Evolutionary conservation across 2,797 vertebrate species (phyloP).

Genomic region (Botia almorhae): DNA sequence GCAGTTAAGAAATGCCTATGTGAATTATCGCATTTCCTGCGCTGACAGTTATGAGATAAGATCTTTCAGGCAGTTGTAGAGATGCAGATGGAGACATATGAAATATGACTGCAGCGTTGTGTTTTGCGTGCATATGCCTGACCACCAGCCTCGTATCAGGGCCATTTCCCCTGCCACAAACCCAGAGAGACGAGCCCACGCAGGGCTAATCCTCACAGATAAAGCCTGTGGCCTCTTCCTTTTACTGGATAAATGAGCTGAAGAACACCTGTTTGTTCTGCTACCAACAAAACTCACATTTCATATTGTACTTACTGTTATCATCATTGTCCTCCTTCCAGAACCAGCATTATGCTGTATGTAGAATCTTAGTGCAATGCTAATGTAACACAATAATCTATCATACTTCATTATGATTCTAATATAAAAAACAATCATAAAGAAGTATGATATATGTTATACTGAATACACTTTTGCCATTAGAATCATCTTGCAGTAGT

Average conservation of each 20-base stretch:
- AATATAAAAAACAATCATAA: no score
- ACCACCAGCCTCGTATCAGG: conserved; percentile 49
- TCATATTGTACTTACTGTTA: neutral
- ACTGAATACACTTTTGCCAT: no score
- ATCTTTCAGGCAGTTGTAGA: conserved; percentile 58
- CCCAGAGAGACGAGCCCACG: neutral
- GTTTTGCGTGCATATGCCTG: conserved; percentile 46
- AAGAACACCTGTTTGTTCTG: conserved; percentile 41
- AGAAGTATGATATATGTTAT: no score
- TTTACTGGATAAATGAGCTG: conserved; percentile 28
- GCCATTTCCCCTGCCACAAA: conserved; percentile 45
- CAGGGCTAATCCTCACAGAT: conserved; percentile 37
- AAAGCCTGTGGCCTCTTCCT: conserved; percentile 49
- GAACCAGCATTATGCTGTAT: neutral
- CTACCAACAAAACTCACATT: neutral
- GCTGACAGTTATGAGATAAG: conserved; percentile 56
- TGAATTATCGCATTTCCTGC: conserved; percentile 51
- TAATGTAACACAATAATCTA: neutral
- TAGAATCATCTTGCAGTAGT: no score
- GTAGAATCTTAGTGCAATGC: neutral
- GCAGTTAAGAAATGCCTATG: conserved; percentile 32
- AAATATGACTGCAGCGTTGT: conserved; percentile 47
- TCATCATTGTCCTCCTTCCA: neutral
- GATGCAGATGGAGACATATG: conserved; percentile 45
- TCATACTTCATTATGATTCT: no score